A percentile compares a stretch with the other conserved stretches of the same genome.
Conservation (phyloP, 2,888 invertebrate species). For the Mythimna albipuncta region DNA sequence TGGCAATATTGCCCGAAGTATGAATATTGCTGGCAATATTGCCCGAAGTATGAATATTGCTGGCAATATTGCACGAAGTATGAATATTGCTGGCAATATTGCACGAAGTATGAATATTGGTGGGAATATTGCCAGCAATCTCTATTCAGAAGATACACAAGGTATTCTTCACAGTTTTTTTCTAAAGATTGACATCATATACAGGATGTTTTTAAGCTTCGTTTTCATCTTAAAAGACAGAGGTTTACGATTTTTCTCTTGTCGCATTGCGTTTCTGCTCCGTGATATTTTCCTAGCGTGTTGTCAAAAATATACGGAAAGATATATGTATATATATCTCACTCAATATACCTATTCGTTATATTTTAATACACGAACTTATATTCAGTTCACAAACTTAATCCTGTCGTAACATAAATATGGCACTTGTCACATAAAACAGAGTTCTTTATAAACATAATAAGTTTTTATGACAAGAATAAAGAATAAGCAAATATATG, state of each 20-base stretch:
- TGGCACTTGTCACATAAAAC: slow-evolving; percentile 26
- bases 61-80: too few species aligned
- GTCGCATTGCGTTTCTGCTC: slow-evolving; percentile 35
- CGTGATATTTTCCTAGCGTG: not conserved
- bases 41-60: too few species aligned
- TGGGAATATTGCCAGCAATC: too few species aligned
- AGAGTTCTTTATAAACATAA: slow-evolving; percentile 5
- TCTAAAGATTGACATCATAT: not conserved
- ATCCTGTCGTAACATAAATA: slow-evolving; percentile 34
- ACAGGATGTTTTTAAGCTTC: not conserved
- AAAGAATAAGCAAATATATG: slow-evolving; percentile 12
- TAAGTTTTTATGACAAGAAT: slow-evolving; percentile 26
- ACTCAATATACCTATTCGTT: slow-evolving; percentile 1
- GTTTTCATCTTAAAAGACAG: slow-evolving; percentile 12
- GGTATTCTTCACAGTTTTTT: too few species aligned
- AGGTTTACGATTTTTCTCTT: slow-evolving; percentile 18
- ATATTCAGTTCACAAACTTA: slow-evolving; percentile 41
- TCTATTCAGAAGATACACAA: too few species aligned
- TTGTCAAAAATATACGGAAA: slow-evolving; percentile 14
- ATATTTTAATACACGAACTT: slow-evolving; percentile 11
- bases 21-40: too few species aligned
- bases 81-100: too few species aligned
- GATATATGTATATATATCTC: not conserved
- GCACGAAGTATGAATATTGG: too few species aligned
- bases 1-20: too few species aligned